Conservation (phyloP, 2,797 vertebrate species). For the Gambelia wislizenii region DNA sequence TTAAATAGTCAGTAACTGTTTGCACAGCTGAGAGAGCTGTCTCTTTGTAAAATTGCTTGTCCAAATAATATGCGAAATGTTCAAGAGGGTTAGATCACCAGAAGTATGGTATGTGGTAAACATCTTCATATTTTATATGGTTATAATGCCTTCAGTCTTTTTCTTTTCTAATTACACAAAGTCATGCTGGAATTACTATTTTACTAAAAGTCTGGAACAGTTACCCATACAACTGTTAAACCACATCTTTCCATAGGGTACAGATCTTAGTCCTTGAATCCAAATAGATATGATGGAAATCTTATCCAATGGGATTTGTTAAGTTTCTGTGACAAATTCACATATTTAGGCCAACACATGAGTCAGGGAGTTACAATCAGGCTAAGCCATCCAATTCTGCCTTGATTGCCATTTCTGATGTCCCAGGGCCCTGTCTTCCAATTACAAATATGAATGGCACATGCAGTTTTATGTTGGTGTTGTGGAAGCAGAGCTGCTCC, state of each 20-base stretch:
- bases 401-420: background rate
- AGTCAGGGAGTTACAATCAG: background rate
- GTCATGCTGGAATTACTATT: conserved; percentile 1
- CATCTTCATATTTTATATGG: background rate
- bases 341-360: background rate
- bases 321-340: background rate
- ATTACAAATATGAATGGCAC: background rate
- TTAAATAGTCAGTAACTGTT: background rate
- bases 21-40: conserved; percentile 33
- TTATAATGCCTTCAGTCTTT: conserved; percentile 25
- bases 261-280: conserved; percentile 11
- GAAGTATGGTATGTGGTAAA: background rate
- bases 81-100: conserved; percentile 37
- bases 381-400: background rate
- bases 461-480: background rate
- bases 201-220: background rate
- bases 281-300: background rate
- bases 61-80: background rate
- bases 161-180: background rate
- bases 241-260: conserved; percentile 9
- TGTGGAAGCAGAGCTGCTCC: background rate
- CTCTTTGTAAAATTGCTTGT: conserved; percentile 27
- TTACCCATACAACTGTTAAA: background rate
- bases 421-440: background rate
- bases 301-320: background rate